phyloP scores from a whole-genome alignment of 2,113 vertebrate species.

The Gorilla gorilla region DNA sequence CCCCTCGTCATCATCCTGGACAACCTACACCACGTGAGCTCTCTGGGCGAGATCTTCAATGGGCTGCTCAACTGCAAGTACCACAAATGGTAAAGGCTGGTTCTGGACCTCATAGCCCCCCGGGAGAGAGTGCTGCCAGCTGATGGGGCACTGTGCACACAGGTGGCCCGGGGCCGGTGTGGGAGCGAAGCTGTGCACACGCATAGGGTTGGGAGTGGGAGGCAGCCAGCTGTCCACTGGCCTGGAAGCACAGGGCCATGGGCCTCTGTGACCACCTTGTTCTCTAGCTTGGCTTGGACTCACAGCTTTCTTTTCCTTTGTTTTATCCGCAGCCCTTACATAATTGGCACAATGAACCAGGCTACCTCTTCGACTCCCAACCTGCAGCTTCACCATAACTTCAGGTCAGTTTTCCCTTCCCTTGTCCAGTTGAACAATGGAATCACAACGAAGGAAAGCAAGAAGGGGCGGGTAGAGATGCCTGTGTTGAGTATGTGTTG shows the following conservation, averaged over 20 bases:
- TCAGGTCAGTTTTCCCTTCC: constrained; percentile 88
- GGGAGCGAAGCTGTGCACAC: neutral
- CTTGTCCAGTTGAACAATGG: neutral
- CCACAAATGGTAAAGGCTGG: constrained; percentile 90
- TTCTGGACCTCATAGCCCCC: neutral
- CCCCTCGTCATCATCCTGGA: constrained; percentile 97
- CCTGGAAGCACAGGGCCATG: accelerated
- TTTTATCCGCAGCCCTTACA: constrained; percentile 89
- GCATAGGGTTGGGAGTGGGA: neutral
- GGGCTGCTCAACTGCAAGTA: constrained; percentile 97
- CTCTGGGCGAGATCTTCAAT: constrained; percentile 97
- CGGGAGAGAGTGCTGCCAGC: accelerated
- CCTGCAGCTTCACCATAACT: constrained; percentile 99
- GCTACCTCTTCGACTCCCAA: constrained; percentile 98
- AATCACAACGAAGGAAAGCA: too few relatives aligned
- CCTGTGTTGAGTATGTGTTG: accelerated
- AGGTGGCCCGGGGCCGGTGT: accelerated
- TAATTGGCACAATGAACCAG: constrained; percentile 99
- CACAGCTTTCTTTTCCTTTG: neutral
- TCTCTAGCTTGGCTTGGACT: neutral
- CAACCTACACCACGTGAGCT: constrained; percentile 97
- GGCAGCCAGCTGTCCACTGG: accelerated
- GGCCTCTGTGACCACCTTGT: accelerated
- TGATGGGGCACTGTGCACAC: accelerated
- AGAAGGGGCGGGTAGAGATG: accelerated